Evolutionary conservation across 2,888 invertebrate genomes (phyloP).

Genomic region (Sialis fuliginosa): DNA sequence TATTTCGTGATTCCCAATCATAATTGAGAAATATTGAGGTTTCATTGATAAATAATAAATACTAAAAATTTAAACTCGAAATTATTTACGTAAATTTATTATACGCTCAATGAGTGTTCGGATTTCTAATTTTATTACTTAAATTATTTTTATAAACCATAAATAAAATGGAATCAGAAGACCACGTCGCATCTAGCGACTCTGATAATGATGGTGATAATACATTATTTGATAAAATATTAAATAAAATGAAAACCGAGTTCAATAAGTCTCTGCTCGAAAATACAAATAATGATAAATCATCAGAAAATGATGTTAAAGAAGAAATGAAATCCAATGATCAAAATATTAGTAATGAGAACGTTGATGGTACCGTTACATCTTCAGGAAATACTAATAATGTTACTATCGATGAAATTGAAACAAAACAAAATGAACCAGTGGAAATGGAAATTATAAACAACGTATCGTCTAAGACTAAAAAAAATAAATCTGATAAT

Average conservation of each 20-base stretch:
- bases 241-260: conserved; percentile 23
- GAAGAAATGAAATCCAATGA: conserved; percentile 5
- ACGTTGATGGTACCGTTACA: conserved; percentile 6
- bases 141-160: too few relatives aligned
- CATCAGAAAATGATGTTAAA: conserved; percentile 1
- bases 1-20: too few relatives aligned
- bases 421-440: conserved; percentile 8
- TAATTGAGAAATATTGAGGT: too few relatives aligned
- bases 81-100: too few relatives aligned
- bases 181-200: conserved; percentile 7
- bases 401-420: conserved; percentile 8
- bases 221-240: conserved; percentile 18
- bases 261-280: conserved; percentile 16
- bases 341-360: conserved; percentile 4
- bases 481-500: conserved; percentile 1
- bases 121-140: too few relatives aligned
- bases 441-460: conserved; percentile 5
- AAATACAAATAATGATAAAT: background rate
- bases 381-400: conserved; percentile 4
- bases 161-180: conserved; percentile 1
- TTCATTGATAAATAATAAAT: too few relatives aligned
- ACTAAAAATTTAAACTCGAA: too few relatives aligned
- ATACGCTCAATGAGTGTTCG: too few relatives aligned
- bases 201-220: conserved; percentile 7
- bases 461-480: background rate